These are phyloP conservation scores for Schizopygopsis malacanthus DNA, from an alignment of 2,797 vertebrate species.

Conservation along the genomic window DNA sequence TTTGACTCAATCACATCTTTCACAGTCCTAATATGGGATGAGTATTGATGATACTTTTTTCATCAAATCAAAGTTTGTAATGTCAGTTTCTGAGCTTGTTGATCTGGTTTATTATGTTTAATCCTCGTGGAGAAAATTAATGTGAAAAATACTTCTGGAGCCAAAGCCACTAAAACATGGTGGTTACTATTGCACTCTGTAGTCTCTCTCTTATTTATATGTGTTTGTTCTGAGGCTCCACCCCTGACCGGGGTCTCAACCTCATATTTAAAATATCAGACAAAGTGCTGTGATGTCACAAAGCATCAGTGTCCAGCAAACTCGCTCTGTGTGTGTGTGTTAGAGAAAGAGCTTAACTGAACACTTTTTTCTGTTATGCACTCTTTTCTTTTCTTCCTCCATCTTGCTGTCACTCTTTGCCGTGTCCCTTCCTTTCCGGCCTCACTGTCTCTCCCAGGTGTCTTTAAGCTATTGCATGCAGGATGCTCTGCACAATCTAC, in stretches of 20 bases:
- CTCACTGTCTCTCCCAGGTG: slow-evolving; percentile 55
- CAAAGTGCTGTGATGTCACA: slow-evolving; percentile 84
- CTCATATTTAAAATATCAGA: slow-evolving; percentile 86
- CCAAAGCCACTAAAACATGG: not conserved
- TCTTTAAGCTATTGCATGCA: slow-evolving; percentile 72
- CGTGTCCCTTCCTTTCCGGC: slow-evolving; percentile 73
- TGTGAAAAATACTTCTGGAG: not conserved
- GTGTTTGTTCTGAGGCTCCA: slow-evolving; percentile 31
- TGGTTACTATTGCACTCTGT: not conserved
- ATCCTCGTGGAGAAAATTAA: not conserved
- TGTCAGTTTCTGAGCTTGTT: not conserved
- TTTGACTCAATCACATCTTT: not conserved
- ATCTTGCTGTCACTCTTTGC: slow-evolving; percentile 34
- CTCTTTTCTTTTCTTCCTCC: slow-evolving; percentile 56
- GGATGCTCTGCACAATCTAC: slow-evolving; percentile 84
- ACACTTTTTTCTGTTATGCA: slow-evolving; percentile 74
- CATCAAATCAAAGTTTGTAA: not conserved
- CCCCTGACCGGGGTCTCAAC: slow-evolving; percentile 41
- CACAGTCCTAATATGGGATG: not conserved
- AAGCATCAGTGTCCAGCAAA: slow-evolving; percentile 73
- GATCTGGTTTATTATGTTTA: not conserved
- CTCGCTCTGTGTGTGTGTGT: slow-evolving; percentile 30
- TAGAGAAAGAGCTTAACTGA: slow-evolving; percentile 78
- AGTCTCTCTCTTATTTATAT: not conserved
- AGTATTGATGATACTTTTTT: not conserved